phyloP scores from a whole-genome alignment of 2,797 vertebrate species.

The Paedocypris micromegethes region DNA sequence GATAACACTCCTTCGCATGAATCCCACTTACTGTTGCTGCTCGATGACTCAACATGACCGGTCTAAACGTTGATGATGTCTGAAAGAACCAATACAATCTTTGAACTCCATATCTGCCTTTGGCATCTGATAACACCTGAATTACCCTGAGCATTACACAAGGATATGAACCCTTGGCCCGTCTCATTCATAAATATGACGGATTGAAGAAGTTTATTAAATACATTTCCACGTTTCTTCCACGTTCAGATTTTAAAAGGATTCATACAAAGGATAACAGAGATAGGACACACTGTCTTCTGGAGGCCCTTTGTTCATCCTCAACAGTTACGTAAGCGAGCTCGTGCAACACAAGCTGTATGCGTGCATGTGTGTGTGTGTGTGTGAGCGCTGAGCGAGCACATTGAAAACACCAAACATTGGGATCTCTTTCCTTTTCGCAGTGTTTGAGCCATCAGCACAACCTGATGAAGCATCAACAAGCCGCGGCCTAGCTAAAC shows the following conservation, averaged over 20 bases:
- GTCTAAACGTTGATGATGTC: too few species aligned
- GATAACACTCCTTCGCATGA: too few species aligned
- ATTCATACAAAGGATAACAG: conserved; percentile 17
- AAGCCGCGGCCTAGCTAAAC: conserved; percentile 3
- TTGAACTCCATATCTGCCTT: too few species aligned
- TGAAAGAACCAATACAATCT: too few species aligned
- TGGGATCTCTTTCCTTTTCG: conserved; percentile 18
- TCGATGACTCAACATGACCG: too few species aligned
- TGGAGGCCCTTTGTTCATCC: conserved; percentile 21
- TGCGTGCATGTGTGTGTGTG: conserved; percentile 12
- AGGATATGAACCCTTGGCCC: too few species aligned
- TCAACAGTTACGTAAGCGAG: conserved; percentile 28
- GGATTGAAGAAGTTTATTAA: too few species aligned
- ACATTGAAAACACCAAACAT: conserved; percentile 24
- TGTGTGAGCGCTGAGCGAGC: conserved; percentile 10
- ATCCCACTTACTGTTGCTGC: too few species aligned
- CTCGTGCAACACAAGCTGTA: background rate
- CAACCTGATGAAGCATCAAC: conserved; percentile 17
- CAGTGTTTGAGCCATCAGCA: conserved; percentile 32
- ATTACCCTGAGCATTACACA: too few species aligned
- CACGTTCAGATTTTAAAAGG: conserved; percentile 1
- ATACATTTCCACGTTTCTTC: too few species aligned
- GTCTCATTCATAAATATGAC: too few species aligned
- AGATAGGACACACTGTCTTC: conserved; percentile 22
- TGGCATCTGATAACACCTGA: too few species aligned